Conservation (phyloP, 2,888 invertebrate genomes). For the Troides oblongomaculatus region DNA sequence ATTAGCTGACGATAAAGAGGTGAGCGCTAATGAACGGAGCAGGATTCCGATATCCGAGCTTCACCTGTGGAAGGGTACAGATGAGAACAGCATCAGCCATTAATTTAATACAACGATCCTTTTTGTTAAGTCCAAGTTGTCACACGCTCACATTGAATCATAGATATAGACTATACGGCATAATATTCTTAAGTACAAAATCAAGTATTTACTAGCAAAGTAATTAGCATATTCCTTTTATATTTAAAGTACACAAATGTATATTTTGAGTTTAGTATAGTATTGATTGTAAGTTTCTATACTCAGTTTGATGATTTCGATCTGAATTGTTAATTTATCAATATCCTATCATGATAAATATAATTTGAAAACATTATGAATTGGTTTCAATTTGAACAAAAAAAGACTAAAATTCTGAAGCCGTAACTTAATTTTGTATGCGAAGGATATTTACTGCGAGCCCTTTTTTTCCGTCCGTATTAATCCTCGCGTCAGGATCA, state of each 20-base stretch:
- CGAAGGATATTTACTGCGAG: constrained; percentile 56
- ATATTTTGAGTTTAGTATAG: too few relatives aligned
- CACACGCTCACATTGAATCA: neutral
- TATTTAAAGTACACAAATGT: too few relatives aligned
- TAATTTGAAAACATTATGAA: constrained; percentile 25
- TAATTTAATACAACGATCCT: constrained; percentile 3
- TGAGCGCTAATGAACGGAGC: constrained; percentile 71
- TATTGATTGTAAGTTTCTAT: too few relatives aligned
- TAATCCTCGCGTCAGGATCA: constrained; percentile 78
- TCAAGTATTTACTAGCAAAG: too few relatives aligned
- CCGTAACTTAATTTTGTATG: constrained; percentile 66
- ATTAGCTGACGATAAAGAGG: constrained; percentile 69
- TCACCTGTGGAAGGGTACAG: neutral
- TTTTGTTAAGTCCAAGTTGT: neutral
- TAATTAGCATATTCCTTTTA: too few relatives aligned
- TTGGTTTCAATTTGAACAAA: constrained; percentile 22
- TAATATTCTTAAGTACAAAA: neutral
- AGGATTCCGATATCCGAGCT: constrained; percentile 13
- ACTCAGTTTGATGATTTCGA: too few relatives aligned
- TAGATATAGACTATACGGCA: neutral
- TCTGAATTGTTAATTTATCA: neutral
- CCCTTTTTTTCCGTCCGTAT: constrained; percentile 73
- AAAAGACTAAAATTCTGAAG: constrained; percentile 37
- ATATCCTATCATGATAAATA: constrained; percentile 8
- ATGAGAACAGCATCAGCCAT: neutral